These are phyloP conservation scores for Abrostola tripartita DNA, from an alignment of 2,888 invertebrate genomes.

Conservation along the genomic window DNA sequence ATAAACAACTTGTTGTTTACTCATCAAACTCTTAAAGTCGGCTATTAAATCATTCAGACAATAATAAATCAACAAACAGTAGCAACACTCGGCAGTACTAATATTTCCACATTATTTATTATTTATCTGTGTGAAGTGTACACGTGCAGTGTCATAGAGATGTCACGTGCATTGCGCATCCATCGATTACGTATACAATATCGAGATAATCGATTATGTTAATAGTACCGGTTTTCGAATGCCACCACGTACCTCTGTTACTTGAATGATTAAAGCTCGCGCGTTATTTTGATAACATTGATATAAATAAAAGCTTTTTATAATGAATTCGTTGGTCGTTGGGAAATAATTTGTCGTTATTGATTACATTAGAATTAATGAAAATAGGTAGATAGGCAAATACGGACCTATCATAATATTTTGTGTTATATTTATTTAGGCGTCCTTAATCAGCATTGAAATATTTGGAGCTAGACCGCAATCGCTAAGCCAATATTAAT, in stretches of 20 bases:
- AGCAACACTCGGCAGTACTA: constrained; percentile 13
- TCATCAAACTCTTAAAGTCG: constrained; percentile 19
- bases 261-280: constrained; percentile 31
- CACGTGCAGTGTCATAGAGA: constrained; percentile 53
- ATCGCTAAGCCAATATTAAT: background rate
- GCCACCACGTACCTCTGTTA: constrained; percentile 43
- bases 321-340: too few relatives aligned
- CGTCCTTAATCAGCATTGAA: too few relatives aligned
- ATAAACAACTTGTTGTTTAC: constrained; percentile 28
- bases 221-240: constrained; percentile 64
- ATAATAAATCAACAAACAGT: constrained; percentile 43
- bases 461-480: background rate
- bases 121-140: constrained; percentile 29
- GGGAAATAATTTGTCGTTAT: constrained; percentile 1
- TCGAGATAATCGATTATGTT: constrained; percentile 62
- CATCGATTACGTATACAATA: constrained; percentile 54
- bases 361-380: constrained; percentile 6
- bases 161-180: constrained; percentile 59
- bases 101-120: constrained; percentile 47
- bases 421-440: too few relatives aligned
- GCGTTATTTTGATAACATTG: background rate
- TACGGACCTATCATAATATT: too few relatives aligned
- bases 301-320: background rate
- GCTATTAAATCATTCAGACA: constrained; percentile 28
- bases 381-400: too few relatives aligned